Base-by-base conservation (phyloP, 2,888 invertebrate species). In the Cephus spinipes region DNA sequence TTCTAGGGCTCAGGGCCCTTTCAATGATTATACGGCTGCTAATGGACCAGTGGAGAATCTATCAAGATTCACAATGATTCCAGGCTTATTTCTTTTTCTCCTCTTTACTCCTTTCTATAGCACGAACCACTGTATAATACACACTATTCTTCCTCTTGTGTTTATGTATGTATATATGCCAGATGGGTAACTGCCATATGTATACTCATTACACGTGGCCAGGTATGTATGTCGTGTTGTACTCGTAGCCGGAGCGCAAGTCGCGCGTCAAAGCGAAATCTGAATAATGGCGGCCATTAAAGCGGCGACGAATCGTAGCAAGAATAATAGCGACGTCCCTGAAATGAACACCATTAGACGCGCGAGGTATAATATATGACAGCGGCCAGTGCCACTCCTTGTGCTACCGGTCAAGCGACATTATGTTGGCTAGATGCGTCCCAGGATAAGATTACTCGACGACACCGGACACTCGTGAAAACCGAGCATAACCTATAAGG, bases 391-490 rank as follows among this genome's bases (percentile, higher is more conserved):
- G 81, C 83, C 81, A 81, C 79, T 85, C 83, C 85, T 86, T 79
- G 85, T 79, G 85, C 84, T 87, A 87, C 88, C 86, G 86, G 87
- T 88, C 86, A 81, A 81, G 81, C 85, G 83, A 85, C 87, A 83
- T 85, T 85, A 84, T 83, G 84, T 79, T 82, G 80, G 83, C 85
- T 87, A 84, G 85, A 85, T 85, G 84, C 83, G 83, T 81, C 80
- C 79, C 80, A 71, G 83, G 86, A 87, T 88, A 87, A 85, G 84
- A 87, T 88, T 88, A 88, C 87, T 86, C 85, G 77, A 82, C 83
- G 87, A 87, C 87, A 88, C 82, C 86, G 86, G 88, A 88, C 86
- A 88, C 88, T 88, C 85, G 86, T 87, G 86, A 87, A 87, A 86
- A 87, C 86, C 84, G 85, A 88, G 84, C 83, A 83, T 86, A 84